A percentile compares a stretch with the other conserved stretches of the same genome.
Conservation (phyloP, 2,888 invertebrate species). For the Brachynemurus nebulosus region DNA sequence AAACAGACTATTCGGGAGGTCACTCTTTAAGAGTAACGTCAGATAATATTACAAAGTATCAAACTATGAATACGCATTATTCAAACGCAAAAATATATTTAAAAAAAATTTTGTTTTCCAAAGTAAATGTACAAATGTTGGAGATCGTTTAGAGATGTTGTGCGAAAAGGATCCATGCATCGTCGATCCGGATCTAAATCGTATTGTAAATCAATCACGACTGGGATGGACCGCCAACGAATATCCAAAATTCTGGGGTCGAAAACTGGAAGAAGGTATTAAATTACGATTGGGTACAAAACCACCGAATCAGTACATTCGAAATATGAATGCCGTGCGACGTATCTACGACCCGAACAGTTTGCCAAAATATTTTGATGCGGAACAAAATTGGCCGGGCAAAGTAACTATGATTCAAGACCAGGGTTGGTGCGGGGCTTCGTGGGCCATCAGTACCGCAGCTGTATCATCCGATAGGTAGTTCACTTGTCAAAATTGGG, state of each 20-base stretch:
- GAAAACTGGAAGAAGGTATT: conserved; percentile 67
- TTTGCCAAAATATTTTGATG: conserved; percentile 62
- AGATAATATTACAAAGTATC: too few relatives aligned
- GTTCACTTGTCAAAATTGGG: too few relatives aligned
- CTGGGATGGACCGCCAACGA: conserved; percentile 69
- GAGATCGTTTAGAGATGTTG: conserved; percentile 33
- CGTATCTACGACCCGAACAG: conserved; percentile 40
- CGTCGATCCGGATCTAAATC: conserved; percentile 53
- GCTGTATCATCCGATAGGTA: conserved; percentile 66
- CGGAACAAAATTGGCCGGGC: conserved; percentile 58
- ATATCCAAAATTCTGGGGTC: conserved; percentile 73
- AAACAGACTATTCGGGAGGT: too few relatives aligned
- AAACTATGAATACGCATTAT: too few relatives aligned
- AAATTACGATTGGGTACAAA: conserved; percentile 52
- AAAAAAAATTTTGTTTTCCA: conserved; percentile 14
- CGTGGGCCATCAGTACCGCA: conserved; percentile 85
- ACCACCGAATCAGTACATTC: conserved; percentile 35
- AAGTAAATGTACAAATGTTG: conserved; percentile 40
- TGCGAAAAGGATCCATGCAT: conserved; percentile 66
- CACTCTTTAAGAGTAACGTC: too few relatives aligned
- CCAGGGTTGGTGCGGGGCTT: conserved; percentile 72
- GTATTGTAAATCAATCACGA: conserved; percentile 44
- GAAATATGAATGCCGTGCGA: conserved; percentile 42
- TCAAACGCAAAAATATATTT: neutral
- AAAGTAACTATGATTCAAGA: conserved; percentile 56